These are phyloP conservation scores for Neosalanx taihuensis DNA, from an alignment of 2,797 vertebrate species.

Conservation along the genomic window DNA sequence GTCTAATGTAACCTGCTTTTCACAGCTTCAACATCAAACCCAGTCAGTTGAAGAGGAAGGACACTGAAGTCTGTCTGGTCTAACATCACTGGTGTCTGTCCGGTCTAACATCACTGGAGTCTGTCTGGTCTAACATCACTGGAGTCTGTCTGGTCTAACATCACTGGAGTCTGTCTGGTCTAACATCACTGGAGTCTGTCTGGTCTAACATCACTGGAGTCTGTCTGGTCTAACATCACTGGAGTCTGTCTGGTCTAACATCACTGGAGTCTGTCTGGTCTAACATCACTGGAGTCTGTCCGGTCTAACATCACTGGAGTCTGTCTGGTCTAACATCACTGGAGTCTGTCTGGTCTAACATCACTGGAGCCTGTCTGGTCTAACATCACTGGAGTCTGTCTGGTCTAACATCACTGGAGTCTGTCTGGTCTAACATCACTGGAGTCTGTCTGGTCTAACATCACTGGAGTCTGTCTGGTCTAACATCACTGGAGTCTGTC, in stretches of 20 bases:
- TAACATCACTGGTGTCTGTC: too few species aligned
- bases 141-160: too few species aligned
- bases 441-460: too few species aligned
- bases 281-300: background rate
- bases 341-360: background rate
- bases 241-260: too few species aligned
- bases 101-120: background rate
- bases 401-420: background rate
- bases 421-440: background rate
- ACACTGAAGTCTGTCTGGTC: background rate
- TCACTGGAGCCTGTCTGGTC: too few species aligned
- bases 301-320: too few species aligned
- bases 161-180: too few species aligned
- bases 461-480: background rate
- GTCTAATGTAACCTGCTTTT: slow-evolving; percentile 16
- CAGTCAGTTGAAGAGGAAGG: background rate
- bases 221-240: too few species aligned
- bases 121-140: background rate
- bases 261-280: background rate
- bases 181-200: background rate
- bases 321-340: too few species aligned
- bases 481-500: background rate
- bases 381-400: too few species aligned
- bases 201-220: background rate
- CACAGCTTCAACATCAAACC: slow-evolving; percentile 33